Conservation (phyloP, 2,113 vertebrate genomes). For the Taurulus bubalis region DNA sequence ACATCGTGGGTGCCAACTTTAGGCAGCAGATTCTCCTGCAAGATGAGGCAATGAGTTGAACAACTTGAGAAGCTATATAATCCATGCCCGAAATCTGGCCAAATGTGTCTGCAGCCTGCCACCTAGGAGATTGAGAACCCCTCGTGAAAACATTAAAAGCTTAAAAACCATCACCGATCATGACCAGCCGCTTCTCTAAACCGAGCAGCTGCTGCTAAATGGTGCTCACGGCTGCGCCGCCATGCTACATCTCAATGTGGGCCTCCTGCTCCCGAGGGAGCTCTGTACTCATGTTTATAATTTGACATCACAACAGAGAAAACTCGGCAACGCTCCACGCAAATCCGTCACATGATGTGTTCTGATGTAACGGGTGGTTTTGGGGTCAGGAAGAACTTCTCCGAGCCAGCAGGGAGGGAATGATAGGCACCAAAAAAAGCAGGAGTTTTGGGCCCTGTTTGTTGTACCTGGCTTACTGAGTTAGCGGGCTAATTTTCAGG, state of each 20-base stretch:
- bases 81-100: neutral
- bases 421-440: slow-evolving; percentile 51
- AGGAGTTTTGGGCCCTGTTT: too few species aligned
- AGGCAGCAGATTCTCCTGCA: neutral
- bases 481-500: too few species aligned
- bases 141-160: neutral
- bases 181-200: slow-evolving; percentile 18
- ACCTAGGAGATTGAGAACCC: slow-evolving; percentile 1
- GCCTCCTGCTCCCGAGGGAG: slow-evolving; percentile 47
- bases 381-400: slow-evolving; percentile 15
- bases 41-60: neutral
- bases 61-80: neutral
- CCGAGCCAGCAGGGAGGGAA: slow-evolving; percentile 16
- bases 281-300: slow-evolving; percentile 30
- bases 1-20: neutral
- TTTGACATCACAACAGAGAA: slow-evolving; percentile 55
- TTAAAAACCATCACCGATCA: slow-evolving; percentile 24
- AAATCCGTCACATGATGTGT: slow-evolving; percentile 46
- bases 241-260: slow-evolving; percentile 33
- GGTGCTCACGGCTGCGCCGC: neutral
- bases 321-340: slow-evolving; percentile 22
- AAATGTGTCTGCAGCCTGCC: neutral
- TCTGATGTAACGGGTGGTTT: slow-evolving; percentile 14
- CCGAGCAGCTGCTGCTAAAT: slow-evolving; percentile 32
- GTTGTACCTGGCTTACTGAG: too few species aligned